Evolutionary conservation across 2,113 vertebrate species (phyloP).

Genomic region (Entelurus aequoreus): DNA sequence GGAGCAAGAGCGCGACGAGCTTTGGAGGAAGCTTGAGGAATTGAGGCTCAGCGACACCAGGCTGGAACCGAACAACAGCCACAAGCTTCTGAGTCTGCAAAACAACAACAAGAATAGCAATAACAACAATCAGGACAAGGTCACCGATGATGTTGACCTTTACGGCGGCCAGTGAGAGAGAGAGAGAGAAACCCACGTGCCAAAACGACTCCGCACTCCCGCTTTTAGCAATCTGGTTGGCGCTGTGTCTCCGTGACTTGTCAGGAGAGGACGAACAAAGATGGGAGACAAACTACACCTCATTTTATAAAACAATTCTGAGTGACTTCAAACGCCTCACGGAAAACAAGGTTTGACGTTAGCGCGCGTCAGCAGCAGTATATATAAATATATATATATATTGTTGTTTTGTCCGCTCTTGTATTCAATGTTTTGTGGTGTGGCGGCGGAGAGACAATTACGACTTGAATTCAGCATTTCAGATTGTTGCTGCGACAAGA

Average conservation of each 20-base stretch:
- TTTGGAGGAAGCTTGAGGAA: conserved; percentile 92
- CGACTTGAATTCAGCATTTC: conserved; percentile 82
- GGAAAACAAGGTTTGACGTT: conserved; percentile 73
- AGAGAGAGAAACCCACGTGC: conserved; percentile 55
- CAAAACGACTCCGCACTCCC: conserved; percentile 68
- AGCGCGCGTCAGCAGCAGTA: conserved; percentile 66
- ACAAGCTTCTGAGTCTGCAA: conserved; percentile 68
- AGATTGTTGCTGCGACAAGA: conserved; percentile 80
- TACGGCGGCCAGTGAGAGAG: conserved; percentile 16
- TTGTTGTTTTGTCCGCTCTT: conserved; percentile 78
- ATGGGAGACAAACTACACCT: conserved; percentile 73
- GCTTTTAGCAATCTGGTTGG: conserved; percentile 58
- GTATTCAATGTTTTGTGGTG: conserved; percentile 59
- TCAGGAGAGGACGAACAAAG: conserved; percentile 32
- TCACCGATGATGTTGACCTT: not conserved
- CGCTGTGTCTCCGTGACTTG: conserved; percentile 45
- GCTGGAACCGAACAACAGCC: conserved; percentile 81
- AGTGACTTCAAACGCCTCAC: conserved; percentile 55
- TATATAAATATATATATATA: conserved; percentile 38
- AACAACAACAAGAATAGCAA: conserved; percentile 65
- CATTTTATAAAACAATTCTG: conserved; percentile 68
- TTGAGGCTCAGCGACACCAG: conserved; percentile 74
- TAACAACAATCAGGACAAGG: conserved; percentile 30
- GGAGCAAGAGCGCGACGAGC: conserved; percentile 92
- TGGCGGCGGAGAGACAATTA: conserved; percentile 71